phyloP scores from a whole-genome alignment of 2,113 vertebrate species.

The Nothobranchius furzeri region DNA sequence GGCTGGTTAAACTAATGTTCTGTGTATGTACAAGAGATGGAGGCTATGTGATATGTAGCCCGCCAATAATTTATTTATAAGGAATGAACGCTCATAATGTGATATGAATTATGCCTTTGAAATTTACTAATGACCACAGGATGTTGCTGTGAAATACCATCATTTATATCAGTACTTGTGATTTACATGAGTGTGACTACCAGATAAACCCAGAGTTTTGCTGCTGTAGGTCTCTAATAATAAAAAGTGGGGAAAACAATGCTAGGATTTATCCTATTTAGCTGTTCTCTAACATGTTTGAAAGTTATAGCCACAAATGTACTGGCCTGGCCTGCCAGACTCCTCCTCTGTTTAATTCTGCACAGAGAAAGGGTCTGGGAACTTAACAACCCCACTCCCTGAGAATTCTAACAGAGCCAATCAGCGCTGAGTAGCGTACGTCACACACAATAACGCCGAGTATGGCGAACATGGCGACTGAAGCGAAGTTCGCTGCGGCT shows the following conservation, averaged over 20 bases:
- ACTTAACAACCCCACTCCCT: too few species aligned
- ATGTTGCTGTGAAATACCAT: background rate
- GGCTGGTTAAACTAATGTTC: constrained; percentile 17
- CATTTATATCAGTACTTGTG: background rate
- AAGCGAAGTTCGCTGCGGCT: too few species aligned
- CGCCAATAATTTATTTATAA: constrained; percentile 41
- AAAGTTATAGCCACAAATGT: too few species aligned
- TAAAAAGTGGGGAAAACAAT: background rate
- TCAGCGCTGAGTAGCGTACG: too few species aligned
- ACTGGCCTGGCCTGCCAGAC: too few species aligned
- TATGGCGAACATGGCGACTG: too few species aligned
- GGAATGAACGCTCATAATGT: constrained; percentile 25
- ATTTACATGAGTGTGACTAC: background rate
- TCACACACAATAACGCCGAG: too few species aligned
- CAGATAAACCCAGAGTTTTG: background rate
- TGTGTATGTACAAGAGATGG: constrained; percentile 16
- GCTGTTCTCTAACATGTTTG: too few species aligned
- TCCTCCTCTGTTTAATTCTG: too few species aligned
- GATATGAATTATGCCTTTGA: constrained; percentile 18
- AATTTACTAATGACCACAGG: constrained; percentile 13
- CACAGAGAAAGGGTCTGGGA: too few species aligned
- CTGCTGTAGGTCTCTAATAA: background rate
- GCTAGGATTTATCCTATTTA: background rate
- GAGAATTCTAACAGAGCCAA: too few species aligned
- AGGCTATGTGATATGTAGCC: constrained; percentile 24